Percentiles rank a stretch among this genome's conserved stretches.
Evolutionary conservation across 2,113 vertebrate genomes (phyloP).

Genomic region (Parus major): DNA sequence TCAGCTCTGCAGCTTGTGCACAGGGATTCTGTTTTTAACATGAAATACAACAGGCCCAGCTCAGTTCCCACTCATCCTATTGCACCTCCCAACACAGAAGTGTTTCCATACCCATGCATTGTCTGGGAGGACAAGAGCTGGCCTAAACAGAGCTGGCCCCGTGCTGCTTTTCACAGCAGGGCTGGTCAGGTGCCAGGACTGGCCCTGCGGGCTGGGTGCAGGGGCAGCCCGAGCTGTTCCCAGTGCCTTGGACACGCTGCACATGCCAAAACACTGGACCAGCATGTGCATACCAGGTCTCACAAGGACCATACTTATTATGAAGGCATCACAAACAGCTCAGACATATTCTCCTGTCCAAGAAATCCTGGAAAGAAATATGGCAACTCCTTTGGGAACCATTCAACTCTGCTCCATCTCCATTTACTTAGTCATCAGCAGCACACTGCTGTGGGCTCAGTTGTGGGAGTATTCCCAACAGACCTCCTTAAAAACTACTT

Average conservation of each 20-base stretch:
- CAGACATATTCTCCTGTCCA: not conserved
- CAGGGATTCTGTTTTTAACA: not conserved
- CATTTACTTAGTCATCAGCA: constrained; percentile 48
- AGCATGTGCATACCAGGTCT: not conserved
- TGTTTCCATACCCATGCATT: not conserved
- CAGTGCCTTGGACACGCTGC: not conserved
- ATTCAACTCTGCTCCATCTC: constrained; percentile 31
- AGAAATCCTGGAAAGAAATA: constrained; percentile 60
- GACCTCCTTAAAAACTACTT: constrained; percentile 55
- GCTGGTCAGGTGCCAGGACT: not conserved
- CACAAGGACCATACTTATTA: not conserved
- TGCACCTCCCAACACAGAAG: not conserved
- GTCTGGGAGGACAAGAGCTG: not conserved
- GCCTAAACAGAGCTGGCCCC: not conserved
- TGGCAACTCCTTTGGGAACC: constrained; percentile 31
- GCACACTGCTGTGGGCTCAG: not conserved
- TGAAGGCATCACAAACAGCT: constrained; percentile 34
- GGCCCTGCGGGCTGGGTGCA: not conserved
- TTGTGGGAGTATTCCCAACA: constrained; percentile 33
- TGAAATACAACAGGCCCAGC: not conserved
- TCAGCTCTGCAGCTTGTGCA: not conserved
- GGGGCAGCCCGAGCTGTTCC: not conserved
- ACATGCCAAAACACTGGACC: not conserved
- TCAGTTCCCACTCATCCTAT: not conserved
- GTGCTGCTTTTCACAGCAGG: not conserved